A percentile compares a stretch with the other conserved stretches of the same genome.
phyloP scores from a whole-genome alignment of 2,888 invertebrate species.

The Morinoia aosen region DNA sequence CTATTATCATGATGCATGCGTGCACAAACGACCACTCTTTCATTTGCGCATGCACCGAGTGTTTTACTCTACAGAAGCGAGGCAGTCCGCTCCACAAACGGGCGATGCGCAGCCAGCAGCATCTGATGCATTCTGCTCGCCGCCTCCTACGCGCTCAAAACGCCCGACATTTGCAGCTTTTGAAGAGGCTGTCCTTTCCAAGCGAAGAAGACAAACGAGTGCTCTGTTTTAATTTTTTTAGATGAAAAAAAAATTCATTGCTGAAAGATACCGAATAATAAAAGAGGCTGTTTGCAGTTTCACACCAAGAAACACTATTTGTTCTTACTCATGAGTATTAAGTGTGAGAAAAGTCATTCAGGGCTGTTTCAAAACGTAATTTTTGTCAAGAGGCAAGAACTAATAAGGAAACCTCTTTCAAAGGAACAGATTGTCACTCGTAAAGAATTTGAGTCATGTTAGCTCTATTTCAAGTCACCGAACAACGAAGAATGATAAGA shows the following conservation, averaged over 20 bases:
- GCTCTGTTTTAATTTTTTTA: neutral
- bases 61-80: no score
- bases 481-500: neutral
- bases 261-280: neutral
- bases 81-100: neutral
- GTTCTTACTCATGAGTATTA: neutral
- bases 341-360: neutral
- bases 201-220: neutral
- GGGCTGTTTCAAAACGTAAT: neutral
- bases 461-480: neutral
- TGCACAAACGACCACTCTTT: neutral
- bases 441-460: neutral
- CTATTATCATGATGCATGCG: neutral
- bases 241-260: neutral
- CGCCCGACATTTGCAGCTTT: neutral
- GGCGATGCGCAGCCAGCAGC: neutral
- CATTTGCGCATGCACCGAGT: no score
- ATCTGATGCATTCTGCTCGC: neutral
- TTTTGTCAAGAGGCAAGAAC: neutral
- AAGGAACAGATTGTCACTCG: neutral
- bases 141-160: neutral
- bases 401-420: neutral
- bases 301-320: neutral
- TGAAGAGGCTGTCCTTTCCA: neutral
- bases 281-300: neutral